Percentiles rank a stretch among this genome's conserved stretches.
Evolutionary conservation across 1,140 invertebrate genomes (phyloP).

Genomic region (Drosophila dunni): DNA sequence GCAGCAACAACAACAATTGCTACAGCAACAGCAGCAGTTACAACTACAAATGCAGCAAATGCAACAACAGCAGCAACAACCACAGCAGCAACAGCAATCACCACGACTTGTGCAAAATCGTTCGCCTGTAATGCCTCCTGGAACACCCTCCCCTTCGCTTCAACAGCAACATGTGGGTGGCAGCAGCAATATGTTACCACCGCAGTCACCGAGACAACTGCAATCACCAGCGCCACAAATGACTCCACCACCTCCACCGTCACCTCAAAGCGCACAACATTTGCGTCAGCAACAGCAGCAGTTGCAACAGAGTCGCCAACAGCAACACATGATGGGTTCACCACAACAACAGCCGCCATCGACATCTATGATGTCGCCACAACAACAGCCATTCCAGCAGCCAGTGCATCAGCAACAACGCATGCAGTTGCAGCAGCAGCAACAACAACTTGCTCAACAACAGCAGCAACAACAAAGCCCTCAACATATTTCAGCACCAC

Average conservation of each 20-base stretch:
- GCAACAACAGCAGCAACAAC: constrained; percentile 66
- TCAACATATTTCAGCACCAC: constrained; percentile 71
- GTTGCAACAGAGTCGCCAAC: constrained; percentile 67
- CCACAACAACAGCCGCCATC: constrained; percentile 66
- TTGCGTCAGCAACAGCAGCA: constrained; percentile 72
- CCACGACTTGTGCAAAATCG: constrained; percentile 84
- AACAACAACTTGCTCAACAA: constrained; percentile 71
- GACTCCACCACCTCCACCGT: constrained; percentile 79
- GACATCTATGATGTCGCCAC: constrained; percentile 67
- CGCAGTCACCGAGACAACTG: constrained; percentile 76
- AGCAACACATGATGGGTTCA: constrained; percentile 69
- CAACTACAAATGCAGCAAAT: constrained; percentile 84
- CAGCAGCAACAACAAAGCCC: constrained; percentile 76
- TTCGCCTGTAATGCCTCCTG: constrained; percentile 70
- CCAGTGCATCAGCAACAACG: constrained; percentile 66
- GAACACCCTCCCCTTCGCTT: constrained; percentile 63
- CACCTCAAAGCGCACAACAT: constrained; percentile 84
- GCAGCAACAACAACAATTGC: constrained; percentile 69
- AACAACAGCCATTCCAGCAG: constrained; percentile 58
- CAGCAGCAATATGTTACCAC: constrained; percentile 69
- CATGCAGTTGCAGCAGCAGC: constrained; percentile 65
- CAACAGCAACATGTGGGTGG: constrained; percentile 69
- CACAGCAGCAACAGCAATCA: constrained; percentile 82
- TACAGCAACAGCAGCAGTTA: constrained; percentile 67
- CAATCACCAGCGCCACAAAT: constrained; percentile 83